A percentile compares a stretch with the other conserved stretches of the same genome.
Evolutionary conservation across 2,888 invertebrate genomes (phyloP).

Genomic region (Pandemis corylana): DNA sequence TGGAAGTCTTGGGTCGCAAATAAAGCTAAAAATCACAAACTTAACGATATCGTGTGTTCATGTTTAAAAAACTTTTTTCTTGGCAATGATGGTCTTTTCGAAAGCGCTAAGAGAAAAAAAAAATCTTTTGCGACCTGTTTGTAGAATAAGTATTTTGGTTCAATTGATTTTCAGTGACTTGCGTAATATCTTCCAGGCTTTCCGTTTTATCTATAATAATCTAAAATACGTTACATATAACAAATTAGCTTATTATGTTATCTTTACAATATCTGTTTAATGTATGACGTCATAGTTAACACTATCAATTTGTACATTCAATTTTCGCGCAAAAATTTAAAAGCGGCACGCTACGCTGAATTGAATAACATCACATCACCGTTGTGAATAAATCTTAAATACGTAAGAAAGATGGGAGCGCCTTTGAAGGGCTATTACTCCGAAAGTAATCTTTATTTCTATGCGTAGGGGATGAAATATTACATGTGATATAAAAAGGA

Average conservation of each 20-base stretch:
- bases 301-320: neutral
- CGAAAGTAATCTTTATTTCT: constrained; percentile 18
- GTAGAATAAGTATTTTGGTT: too few relatives aligned
- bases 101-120: too few relatives aligned
- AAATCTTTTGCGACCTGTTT: too few relatives aligned
- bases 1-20: neutral
- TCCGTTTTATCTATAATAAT: constrained; percentile 21
- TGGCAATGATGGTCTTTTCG: too few relatives aligned
- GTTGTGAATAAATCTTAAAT: neutral
- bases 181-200: constrained; percentile 15
- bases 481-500: constrained; percentile 20
- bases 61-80: neutral
- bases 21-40: neutral
- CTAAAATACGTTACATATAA: constrained; percentile 13
- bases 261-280: constrained; percentile 19
- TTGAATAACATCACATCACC: neutral
- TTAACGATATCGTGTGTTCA: too few relatives aligned
- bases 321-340: constrained; percentile 12
- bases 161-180: neutral
- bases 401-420: constrained; percentile 7
- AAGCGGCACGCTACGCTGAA: neutral
- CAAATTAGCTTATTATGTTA: constrained; percentile 11
- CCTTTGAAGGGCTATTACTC: constrained; percentile 13
- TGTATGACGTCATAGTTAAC: neutral
- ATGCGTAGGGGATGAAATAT: constrained; percentile 29